Evolutionary conservation across 2,797 vertebrate genomes (phyloP).

Genomic region (Tadarida brasiliensis): DNA sequence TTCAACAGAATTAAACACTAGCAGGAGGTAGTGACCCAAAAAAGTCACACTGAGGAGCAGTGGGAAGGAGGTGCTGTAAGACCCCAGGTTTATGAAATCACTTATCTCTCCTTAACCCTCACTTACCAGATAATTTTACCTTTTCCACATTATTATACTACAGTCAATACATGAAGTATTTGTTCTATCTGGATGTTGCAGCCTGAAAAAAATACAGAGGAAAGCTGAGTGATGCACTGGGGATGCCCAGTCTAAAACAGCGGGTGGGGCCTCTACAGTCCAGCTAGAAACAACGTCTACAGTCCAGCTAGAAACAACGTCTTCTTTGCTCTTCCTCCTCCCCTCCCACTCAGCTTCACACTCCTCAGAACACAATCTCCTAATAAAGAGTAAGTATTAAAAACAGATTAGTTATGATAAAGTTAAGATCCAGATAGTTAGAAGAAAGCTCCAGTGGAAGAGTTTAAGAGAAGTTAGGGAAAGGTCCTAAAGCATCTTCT

Average conservation of each 20-base stretch:
- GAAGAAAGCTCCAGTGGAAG: not conserved
- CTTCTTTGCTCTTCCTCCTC: not conserved
- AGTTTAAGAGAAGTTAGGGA: not conserved
- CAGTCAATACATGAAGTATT: not conserved
- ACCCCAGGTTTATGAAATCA: not conserved
- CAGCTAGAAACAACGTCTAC: not conserved
- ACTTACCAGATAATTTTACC: not conserved
- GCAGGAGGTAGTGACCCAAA: not conserved
- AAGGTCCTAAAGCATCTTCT: not conserved
- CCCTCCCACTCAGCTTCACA: not conserved
- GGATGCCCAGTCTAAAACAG: not conserved
- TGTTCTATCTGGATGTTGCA: not conserved
- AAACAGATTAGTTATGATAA: not conserved
- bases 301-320: not conserved
- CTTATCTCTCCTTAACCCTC: not conserved
- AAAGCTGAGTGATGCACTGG: not conserved
- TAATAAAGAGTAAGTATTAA: not conserved
- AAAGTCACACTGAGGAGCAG: not conserved
- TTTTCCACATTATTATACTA: not conserved
- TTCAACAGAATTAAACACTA: slow-evolving; percentile 41
- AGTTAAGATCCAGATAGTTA: not conserved
- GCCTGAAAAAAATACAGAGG: not conserved
- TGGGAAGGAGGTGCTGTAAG: not conserved
- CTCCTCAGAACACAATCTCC: not conserved
- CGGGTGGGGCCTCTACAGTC: not conserved